Percentiles rank a stretch among this genome's conserved stretches.
Evolutionary conservation across 2,113 vertebrate species (phyloP).

Genomic region (Bos javanicus): DNA sequence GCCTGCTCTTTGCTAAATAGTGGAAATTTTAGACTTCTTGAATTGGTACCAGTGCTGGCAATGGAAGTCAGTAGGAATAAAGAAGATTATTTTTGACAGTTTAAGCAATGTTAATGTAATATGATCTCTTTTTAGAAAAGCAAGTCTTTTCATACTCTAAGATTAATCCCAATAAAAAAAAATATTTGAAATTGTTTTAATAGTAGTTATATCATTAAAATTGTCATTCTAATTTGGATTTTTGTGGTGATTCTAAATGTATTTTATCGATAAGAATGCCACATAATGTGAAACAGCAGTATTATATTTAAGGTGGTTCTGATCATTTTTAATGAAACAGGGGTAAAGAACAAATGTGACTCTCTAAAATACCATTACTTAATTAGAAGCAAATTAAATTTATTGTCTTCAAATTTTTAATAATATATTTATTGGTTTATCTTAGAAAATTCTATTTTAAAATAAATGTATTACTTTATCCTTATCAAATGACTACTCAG

Average conservation of each 20-base stretch:
- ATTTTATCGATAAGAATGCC: neutral
- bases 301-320: neutral
- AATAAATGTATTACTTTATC: neutral
- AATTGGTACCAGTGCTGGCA: neutral
- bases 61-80: neutral
- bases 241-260: neutral
- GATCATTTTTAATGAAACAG: neutral
- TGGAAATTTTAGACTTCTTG: neutral
- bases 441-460: neutral
- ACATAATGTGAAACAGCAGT: neutral
- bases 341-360: neutral
- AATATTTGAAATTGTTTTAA: neutral
- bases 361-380: neutral
- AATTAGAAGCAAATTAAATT: neutral
- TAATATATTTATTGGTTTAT: neutral
- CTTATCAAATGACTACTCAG: neutral
- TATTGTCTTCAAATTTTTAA: neutral
- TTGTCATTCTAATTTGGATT: neutral
- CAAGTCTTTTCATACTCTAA: neutral
- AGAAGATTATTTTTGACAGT: neutral
- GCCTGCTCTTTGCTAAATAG: neutral
- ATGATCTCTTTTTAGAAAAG: neutral
- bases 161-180: neutral
- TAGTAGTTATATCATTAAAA: neutral
- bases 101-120: neutral